Conservation (phyloP, 2,888 invertebrate species). For the Leistus spinibarbis region DNA sequence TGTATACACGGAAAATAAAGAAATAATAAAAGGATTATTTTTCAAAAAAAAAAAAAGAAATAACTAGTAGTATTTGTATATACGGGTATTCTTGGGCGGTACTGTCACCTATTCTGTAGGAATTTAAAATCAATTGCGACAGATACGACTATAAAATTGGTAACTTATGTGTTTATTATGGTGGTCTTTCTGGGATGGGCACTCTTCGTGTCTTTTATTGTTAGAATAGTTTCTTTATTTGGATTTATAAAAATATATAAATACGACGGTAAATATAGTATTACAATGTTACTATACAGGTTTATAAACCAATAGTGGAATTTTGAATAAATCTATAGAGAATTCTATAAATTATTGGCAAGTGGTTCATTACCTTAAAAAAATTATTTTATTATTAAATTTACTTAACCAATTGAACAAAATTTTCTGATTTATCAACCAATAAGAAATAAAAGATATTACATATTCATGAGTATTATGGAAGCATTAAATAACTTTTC, state of each 20-base stretch:
- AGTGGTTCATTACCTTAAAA: no score
- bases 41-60: no score
- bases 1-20: background rate
- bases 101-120: background rate
- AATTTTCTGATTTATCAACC: no score
- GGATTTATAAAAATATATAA: background rate
- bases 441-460: no score
- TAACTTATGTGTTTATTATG: constrained; percentile 23
- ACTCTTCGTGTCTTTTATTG: background rate
- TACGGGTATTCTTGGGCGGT: background rate
- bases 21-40: background rate
- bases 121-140: constrained; percentile 25
- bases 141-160: constrained; percentile 12
- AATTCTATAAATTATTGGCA: no score
- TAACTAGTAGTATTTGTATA: background rate
- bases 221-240: background rate
- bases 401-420: no score
- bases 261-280: background rate
- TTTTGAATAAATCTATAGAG: no score
- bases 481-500: no score
- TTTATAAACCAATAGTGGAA: background rate
- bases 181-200: constrained; percentile 12
- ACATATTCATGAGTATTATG: no score
- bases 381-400: no score
- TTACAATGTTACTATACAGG: background rate